phyloP scores from a whole-genome alignment of 2,888 invertebrate species.

The Chrysomela aeneicollis region DNA sequence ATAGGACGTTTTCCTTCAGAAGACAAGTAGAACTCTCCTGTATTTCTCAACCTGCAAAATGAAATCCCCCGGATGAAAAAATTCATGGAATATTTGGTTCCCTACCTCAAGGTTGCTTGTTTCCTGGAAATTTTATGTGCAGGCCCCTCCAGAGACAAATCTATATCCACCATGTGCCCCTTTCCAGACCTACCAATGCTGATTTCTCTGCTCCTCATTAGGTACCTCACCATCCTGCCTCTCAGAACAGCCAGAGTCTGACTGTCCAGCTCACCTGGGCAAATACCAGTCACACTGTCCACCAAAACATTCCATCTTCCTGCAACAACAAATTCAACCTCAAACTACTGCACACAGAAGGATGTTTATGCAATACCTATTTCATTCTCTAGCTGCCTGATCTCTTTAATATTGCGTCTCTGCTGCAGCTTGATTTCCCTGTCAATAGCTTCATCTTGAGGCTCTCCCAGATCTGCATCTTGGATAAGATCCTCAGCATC shows the following conservation, averaged over 20 bases:
- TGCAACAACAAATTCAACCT: neutral
- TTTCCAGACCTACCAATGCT: constrained; percentile 91
- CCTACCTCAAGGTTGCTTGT: constrained; percentile 87
- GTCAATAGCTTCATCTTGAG: constrained; percentile 82
- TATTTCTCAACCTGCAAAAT: constrained; percentile 76
- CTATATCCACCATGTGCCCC: constrained; percentile 91
- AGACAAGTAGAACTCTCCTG: constrained; percentile 93
- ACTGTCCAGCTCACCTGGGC: constrained; percentile 88
- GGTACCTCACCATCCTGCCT: constrained; percentile 89
- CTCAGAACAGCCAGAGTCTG: constrained; percentile 92
- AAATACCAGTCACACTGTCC: constrained; percentile 86
- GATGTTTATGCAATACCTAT: constrained; percentile 55
- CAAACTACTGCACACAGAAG: neutral
- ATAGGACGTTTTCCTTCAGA: constrained; percentile 96
- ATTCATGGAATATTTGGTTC: no score
- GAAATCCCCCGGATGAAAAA: no score
- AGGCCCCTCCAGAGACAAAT: constrained; percentile 92
- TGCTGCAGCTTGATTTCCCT: constrained; percentile 79
- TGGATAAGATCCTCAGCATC: constrained; percentile 91
- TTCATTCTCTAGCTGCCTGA: constrained; percentile 88
- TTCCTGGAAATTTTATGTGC: constrained; percentile 92
- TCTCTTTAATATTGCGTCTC: constrained; percentile 68
- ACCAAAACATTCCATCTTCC: constrained; percentile 90
- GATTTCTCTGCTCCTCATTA: constrained; percentile 95
- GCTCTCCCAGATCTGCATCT: constrained; percentile 83